Conservation (phyloP, 2,888 invertebrate genomes). For the Xestia rhomboidea region DNA sequence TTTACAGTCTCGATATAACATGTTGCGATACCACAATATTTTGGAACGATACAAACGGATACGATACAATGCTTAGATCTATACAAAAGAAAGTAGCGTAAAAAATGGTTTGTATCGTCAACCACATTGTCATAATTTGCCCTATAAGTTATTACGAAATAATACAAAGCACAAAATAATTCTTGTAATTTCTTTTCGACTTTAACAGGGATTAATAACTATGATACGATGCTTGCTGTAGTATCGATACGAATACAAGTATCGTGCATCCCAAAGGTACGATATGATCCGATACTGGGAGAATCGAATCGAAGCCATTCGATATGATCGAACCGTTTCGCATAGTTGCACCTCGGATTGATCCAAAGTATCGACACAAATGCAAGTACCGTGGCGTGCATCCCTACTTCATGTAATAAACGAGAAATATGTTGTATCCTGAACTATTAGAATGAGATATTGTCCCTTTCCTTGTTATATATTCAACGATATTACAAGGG, state of each 20-base stretch:
- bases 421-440: constrained; percentile 20
- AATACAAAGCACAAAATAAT: background rate
- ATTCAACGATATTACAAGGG: constrained; percentile 9
- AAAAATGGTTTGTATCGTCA: background rate
- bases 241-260: background rate
- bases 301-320: background rate
- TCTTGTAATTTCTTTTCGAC: background rate
- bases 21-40: background rate
- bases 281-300: background rate
- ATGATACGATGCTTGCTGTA: background rate
- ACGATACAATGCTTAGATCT: background rate
- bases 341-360: background rate
- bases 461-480: background rate
- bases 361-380: background rate
- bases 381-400: background rate
- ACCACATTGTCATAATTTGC: background rate
- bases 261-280: background rate
- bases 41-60: background rate
- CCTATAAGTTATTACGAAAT: background rate
- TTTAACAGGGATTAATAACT: background rate
- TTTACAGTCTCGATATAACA: background rate
- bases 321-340: background rate
- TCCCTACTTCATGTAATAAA: constrained; percentile 27
- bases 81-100: background rate
- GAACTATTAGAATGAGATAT: constrained; percentile 11